These are phyloP conservation scores for Podargus strigoides DNA, from an alignment of 2,797 vertebrate species.

Conservation along the genomic window DNA sequence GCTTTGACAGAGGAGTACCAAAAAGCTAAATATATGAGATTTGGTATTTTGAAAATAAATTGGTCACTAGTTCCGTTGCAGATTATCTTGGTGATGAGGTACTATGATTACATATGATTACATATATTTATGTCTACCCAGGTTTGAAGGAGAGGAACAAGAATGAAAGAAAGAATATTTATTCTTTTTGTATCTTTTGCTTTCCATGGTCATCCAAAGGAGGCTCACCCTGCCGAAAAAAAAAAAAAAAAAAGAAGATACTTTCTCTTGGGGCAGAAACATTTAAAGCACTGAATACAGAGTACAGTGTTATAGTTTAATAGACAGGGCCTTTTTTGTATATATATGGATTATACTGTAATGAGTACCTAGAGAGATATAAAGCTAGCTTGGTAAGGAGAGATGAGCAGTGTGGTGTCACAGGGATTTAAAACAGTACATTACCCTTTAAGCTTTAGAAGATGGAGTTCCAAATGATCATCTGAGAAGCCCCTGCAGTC, in stretches of 20 bases:
- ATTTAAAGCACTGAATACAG: not conserved
- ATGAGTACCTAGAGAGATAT: not conserved
- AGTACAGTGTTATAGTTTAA: not conserved
- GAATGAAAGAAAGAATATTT: not conserved
- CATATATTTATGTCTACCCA: not conserved
- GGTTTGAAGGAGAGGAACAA: not conserved
- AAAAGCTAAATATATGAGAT: not conserved
- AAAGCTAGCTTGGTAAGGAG: not conserved
- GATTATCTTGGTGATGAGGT: not conserved
- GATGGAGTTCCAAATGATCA: not conserved
- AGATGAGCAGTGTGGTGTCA: not conserved
- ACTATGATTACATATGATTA: too few species aligned
- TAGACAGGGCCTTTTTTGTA: not conserved
- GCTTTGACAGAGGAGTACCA: not conserved
- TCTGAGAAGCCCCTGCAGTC: not conserved
- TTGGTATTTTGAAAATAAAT: not conserved
- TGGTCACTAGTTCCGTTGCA: not conserved
- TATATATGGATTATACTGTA: not conserved
- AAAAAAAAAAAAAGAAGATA: fast-evolving
- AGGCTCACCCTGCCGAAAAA: not conserved
- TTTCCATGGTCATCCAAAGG: not conserved
- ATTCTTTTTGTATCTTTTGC: not conserved
- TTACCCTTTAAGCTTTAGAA: not conserved
- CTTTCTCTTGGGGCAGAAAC: not conserved
- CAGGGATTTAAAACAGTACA: not conserved